Evolutionary conservation across 2,888 invertebrate species (phyloP), one percentile per base, ranked within the genome.

Genomic region (Eurytoma californica): DNA sequence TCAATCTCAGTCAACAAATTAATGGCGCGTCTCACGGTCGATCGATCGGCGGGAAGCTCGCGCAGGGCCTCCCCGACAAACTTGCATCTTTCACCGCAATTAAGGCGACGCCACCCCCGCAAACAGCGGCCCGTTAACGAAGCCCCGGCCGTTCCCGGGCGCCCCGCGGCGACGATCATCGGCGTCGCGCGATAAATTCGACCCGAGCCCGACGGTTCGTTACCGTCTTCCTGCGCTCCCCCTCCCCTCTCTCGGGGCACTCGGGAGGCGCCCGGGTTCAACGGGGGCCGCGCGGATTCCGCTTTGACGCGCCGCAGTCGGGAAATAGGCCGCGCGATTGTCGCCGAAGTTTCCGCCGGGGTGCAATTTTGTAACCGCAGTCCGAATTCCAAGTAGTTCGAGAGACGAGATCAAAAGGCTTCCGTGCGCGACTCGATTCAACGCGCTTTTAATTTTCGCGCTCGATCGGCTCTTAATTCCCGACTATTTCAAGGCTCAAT

Each of bases 31-130:
- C 53, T n/a, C 16, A 14, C 0, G 5, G 53, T 3, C n/a, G 53
- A 53, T 53, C 53, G 53, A n/a, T 53, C 16, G 53, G 53, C 53
- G 14, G 14, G 3, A 57, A 20, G n/a, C 57, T 18, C 18, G 18
- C 18, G 7, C 58, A 58, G 14, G 14, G 12, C 18, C 24, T 20
- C 3, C 12, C 20, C 20, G 20, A 2, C 20, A 18, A 58, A 58
- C 30, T 30, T 30, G 63, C 63, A 18, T 63, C 63, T 63, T 63
- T 47, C 63, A 63, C 47, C 16, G 30, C 63, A 63, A 63, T 63
- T 63, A 47, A 63, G 63, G 47, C 30, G n/a, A 30, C 39, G 63
- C 47, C 47, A 47, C 47, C 47, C 14, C 63, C 5, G 47, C 20
- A 53, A 51, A 67, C 47, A 63, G 12, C 47, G 39, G 12, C 49